These are phyloP conservation scores for Bos indicus DNA, from an alignment of 2,113 vertebrate genomes.

Conservation along the genomic window DNA sequence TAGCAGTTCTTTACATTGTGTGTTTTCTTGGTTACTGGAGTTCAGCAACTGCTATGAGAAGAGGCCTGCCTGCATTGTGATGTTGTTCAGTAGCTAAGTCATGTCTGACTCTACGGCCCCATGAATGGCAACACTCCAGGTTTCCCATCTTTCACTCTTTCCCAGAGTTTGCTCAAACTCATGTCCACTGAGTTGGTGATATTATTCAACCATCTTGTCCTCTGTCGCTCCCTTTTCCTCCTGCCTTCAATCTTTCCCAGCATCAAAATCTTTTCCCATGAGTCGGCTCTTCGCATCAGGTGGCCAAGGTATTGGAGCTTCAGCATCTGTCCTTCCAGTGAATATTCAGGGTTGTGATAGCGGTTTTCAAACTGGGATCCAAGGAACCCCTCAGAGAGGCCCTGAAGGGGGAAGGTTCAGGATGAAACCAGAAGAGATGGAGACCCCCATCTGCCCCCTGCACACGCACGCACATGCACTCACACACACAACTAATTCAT, in stretches of 20 bases:
- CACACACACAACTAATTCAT: not conserved
- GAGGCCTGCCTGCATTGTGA: not conserved
- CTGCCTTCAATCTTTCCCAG: not conserved
- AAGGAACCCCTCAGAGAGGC: not conserved
- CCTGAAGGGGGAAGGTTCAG: not conserved
- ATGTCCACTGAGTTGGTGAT: not conserved
- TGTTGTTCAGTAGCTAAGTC: not conserved
- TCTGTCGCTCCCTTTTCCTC: not conserved
- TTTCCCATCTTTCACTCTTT: not conserved
- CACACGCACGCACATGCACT: not conserved
- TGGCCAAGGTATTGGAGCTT: not conserved
- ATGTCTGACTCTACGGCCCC: not conserved
- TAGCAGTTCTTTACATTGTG: not conserved
- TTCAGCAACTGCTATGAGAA: not conserved
- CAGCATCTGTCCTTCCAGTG: not conserved
- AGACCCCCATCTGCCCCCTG: not conserved
- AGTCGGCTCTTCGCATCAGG: not conserved
- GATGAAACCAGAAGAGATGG: not conserved
- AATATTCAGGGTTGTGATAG: not conserved
- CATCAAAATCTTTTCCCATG: not conserved
- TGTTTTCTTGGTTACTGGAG: not conserved
- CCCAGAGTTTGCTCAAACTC: not conserved
- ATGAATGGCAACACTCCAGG: not conserved
- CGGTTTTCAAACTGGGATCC: not conserved
- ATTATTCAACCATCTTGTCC: not conserved